These are phyloP conservation scores for Bombycilla garrulus DNA, from an alignment of 2,113 vertebrate genomes.

Conservation along the genomic window DNA sequence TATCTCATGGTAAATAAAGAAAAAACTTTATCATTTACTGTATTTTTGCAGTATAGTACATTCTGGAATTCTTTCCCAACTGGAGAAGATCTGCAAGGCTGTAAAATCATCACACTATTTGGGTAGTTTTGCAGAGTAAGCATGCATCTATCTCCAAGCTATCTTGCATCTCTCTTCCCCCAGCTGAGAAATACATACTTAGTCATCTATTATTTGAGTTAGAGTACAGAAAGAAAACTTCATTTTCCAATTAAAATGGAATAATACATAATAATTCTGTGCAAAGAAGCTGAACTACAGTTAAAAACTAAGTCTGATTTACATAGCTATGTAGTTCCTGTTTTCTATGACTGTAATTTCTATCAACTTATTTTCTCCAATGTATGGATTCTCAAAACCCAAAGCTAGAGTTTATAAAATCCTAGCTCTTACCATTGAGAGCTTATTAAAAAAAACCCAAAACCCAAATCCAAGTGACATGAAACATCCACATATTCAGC, in stretches of 20 bases:
- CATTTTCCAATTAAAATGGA: background rate
- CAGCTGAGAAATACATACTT: background rate
- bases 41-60: too few species aligned
- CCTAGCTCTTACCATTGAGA: background rate
- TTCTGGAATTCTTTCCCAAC: background rate
- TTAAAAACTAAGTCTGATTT: background rate
- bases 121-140: background rate
- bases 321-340: background rate
- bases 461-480: background rate
- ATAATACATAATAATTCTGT: background rate
- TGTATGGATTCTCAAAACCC: background rate
- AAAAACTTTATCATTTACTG: background rate
- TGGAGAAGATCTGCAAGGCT: background rate
- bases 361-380: background rate
- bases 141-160: background rate
- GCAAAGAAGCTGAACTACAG: background rate
- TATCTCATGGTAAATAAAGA: background rate
- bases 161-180: background rate
- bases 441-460: background rate
- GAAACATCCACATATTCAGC: background rate
- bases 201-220: background rate
- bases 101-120: background rate
- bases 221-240: background rate
- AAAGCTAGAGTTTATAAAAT: background rate
- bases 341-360: background rate